These are phyloP conservation scores for Perodicticus potto DNA, from an alignment of 2,797 vertebrate species.

Conservation along the genomic window DNA sequence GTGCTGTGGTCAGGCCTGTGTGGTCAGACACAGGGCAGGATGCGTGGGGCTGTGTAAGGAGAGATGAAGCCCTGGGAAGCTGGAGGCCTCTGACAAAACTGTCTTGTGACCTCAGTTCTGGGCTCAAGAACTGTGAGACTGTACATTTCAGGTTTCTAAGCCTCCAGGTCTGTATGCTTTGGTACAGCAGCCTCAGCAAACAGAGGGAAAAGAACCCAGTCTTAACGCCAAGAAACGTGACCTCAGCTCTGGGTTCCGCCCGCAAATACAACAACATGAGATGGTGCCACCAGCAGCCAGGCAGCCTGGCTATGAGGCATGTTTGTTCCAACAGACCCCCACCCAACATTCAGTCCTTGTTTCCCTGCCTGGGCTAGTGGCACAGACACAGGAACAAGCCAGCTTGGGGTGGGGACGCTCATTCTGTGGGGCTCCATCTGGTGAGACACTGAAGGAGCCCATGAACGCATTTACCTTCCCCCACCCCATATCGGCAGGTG, in stretches of 20 bases:
- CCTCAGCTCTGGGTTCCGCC: background rate
- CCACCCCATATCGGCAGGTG: background rate
- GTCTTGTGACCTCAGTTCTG: too few relatives aligned
- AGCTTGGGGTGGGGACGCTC: too few relatives aligned
- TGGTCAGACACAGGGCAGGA: too few relatives aligned
- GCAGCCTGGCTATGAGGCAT: fast-evolving
- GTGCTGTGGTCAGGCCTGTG: too few relatives aligned
- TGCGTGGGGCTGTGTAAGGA: too few relatives aligned
- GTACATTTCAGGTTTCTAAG: too few relatives aligned
- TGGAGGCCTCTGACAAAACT: background rate
- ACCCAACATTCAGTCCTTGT: fast-evolving
- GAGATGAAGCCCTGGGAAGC: too few relatives aligned
- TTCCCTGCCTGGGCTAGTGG: fast-evolving
- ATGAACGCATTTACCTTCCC: too few relatives aligned
- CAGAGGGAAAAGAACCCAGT: background rate
- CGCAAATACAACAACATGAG: too few relatives aligned
- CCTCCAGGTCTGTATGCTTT: fast-evolving
- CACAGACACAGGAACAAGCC: fast-evolving
- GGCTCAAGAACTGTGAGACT: background rate
- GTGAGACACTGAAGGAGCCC: too few relatives aligned
- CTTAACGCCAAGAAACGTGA: fast-evolving
- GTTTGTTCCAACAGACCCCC: fast-evolving
- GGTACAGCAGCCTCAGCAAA: background rate
- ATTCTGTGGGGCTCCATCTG: too few relatives aligned
- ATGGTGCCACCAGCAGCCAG: fast-evolving